phyloP scores from a whole-genome alignment of 2,113 vertebrate genomes.

The Osmerus mordax region DNA sequence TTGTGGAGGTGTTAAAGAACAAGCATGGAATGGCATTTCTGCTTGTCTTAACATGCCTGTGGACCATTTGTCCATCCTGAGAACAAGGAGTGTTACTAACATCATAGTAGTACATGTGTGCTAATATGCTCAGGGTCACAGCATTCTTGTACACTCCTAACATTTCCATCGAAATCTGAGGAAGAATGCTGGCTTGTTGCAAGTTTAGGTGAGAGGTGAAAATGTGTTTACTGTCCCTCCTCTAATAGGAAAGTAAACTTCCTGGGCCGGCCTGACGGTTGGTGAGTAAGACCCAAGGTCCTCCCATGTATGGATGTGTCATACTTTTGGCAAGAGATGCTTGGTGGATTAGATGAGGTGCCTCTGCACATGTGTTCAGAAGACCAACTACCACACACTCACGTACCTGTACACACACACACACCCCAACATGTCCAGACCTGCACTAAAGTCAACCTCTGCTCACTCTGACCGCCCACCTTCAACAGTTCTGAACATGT shows the following conservation, averaged over 20 bases:
- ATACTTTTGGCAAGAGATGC: neutral
- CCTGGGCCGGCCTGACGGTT: neutral
- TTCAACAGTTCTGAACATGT: conserved; percentile 53
- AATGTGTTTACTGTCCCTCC: conserved; percentile 1
- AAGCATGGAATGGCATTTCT: neutral
- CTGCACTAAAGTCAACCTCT: conserved; percentile 30
- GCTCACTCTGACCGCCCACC: conserved; percentile 38
- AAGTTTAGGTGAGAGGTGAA: neutral
- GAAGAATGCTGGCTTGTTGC: neutral
- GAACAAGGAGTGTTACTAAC: neutral
- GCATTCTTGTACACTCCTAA: too few species aligned
- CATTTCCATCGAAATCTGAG: neutral
- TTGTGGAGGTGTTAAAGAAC: too few species aligned
- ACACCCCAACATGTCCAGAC: conserved; percentile 36
- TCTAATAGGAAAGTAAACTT: neutral
- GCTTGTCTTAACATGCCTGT: neutral
- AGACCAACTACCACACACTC: conserved; percentile 10
- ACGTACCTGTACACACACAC: conserved; percentile 17
- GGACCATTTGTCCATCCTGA: neutral
- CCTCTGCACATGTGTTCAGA: neutral
- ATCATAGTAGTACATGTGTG: neutral
- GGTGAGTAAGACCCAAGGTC: neutral
- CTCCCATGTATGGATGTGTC: neutral
- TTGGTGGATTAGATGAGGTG: neutral
- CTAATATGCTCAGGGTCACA: too few species aligned